A percentile compares a stretch with the other conserved stretches of the same genome.
Evolutionary conservation across 2,888 invertebrate species (phyloP).

Genomic region (Rhorus exstirpatorius): DNA sequence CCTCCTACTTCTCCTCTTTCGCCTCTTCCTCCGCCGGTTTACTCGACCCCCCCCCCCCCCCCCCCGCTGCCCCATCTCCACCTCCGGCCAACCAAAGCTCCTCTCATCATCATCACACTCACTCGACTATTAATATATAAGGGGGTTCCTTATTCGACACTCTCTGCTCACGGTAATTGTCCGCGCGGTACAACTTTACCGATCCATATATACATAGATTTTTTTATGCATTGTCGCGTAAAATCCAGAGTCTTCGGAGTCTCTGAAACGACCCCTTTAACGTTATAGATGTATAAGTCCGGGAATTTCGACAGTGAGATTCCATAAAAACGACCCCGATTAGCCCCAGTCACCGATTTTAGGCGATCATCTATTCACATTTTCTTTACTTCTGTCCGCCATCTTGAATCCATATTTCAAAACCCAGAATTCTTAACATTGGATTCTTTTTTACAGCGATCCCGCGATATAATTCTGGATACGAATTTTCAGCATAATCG

Average conservation of each 20-base stretch:
- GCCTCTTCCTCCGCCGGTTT: conserved; percentile 59
- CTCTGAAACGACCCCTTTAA: background rate
- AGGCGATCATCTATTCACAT: no score
- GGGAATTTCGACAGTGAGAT: no score
- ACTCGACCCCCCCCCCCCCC: conserved; percentile 64
- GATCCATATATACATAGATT: conserved; percentile 80
- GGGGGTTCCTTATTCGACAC: conserved; percentile 84
- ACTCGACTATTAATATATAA: conserved; percentile 85
- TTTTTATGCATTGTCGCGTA: background rate
- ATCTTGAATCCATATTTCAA: no score
- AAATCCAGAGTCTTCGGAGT: background rate
- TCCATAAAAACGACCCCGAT: no score
- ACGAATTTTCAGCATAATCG: no score
- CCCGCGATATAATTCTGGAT: no score
- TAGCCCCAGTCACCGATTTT: no score
- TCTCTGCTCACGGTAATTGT: conserved; percentile 84
- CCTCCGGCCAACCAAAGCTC: conserved; percentile 72
- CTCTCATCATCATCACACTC: conserved; percentile 82
- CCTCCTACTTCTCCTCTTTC: conserved; percentile 52
- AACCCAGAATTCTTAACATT: no score
- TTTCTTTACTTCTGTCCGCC: no score
- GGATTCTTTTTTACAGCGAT: no score
- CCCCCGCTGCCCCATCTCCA: conserved; percentile 50
- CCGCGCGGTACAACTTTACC: conserved; percentile 79
- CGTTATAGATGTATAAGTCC: no score